Percentiles rank a stretch among this genome's conserved stretches.
Evolutionary conservation across 2,888 invertebrate genomes (phyloP).

Genomic region (Serrognathus titanus): DNA sequence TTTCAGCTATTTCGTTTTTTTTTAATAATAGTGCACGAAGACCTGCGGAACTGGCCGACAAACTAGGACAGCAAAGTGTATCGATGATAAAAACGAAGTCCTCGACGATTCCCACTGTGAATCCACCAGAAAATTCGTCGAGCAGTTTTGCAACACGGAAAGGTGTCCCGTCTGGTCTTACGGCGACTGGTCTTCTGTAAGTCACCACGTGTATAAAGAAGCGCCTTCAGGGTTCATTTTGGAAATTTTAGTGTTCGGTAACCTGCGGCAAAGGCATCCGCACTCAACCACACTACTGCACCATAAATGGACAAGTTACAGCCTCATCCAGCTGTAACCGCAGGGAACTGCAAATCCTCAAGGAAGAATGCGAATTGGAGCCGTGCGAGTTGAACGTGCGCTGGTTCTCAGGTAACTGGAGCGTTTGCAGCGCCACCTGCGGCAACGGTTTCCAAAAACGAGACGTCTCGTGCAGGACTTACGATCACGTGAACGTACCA

Average conservation of each 20-base stretch:
- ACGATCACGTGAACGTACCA: conserved; percentile 36
- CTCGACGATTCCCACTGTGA: conserved; percentile 57
- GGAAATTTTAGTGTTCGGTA: conserved; percentile 58
- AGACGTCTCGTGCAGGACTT: conserved; percentile 44
- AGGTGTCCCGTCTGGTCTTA: conserved; percentile 62
- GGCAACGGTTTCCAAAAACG: conserved; percentile 51
- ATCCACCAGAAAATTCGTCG: conserved; percentile 46
- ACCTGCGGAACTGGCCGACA: conserved; percentile 69
- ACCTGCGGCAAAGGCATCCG: conserved; percentile 59
- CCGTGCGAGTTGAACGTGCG: conserved; percentile 45
- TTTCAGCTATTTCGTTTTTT: conserved; percentile 4
- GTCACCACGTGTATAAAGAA: not conserved
- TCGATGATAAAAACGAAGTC: conserved; percentile 48
- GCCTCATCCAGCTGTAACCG: conserved; percentile 44
- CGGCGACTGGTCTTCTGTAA: conserved; percentile 41
- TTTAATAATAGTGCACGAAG: conserved; percentile 64
- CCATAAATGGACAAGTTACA: conserved; percentile 52
- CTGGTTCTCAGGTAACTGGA: conserved; percentile 58
- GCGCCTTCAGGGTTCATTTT: conserved; percentile 2
- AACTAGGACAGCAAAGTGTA: conserved; percentile 59
- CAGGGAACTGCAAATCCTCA: conserved; percentile 36
- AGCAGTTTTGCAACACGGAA: conserved; percentile 56
- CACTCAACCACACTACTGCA: conserved; percentile 52
- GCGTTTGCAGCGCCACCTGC: conserved; percentile 51
- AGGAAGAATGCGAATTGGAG: conserved; percentile 45